These are phyloP conservation scores for Halocynthia roretzi DNA, from an alignment of 23 tunicate genomes.

Conservation along the genomic window DNA sequence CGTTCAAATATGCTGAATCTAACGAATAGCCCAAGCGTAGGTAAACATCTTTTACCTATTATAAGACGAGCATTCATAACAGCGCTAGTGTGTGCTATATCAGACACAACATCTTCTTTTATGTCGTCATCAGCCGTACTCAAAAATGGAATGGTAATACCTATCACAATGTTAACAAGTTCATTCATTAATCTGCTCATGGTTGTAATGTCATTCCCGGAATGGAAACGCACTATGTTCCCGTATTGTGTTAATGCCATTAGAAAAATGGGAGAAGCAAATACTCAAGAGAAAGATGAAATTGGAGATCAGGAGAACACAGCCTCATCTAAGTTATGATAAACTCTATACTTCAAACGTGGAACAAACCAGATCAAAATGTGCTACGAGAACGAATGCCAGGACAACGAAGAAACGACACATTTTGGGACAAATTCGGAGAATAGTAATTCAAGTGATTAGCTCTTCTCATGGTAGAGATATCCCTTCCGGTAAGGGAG, in stretches of 20 bases:
- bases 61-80: constrained; percentile 2
- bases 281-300: no score
- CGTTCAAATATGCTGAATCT: background rate
- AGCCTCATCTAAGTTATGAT: no score
- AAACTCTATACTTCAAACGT: no score
- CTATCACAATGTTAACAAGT: background rate
- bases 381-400: no score
- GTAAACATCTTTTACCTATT: background rate
- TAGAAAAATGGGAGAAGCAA: no score
- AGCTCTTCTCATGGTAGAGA: no score
- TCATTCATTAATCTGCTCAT: background rate
- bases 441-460: no score
- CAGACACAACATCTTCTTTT: background rate
- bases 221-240: constrained; percentile 7
- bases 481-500: no score
- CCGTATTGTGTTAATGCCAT: background rate
- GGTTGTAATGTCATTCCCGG: constrained; percentile 3
- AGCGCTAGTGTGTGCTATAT: background rate
- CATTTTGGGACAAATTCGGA: no score
- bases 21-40: background rate
- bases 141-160: background rate
- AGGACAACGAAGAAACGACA: no score
- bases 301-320: no score
- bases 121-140: constrained; percentile 1
- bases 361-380: no score